These are phyloP conservation scores for Drosophila orosa DNA, from an alignment of 1,140 invertebrate species.

Conservation along the genomic window DNA sequence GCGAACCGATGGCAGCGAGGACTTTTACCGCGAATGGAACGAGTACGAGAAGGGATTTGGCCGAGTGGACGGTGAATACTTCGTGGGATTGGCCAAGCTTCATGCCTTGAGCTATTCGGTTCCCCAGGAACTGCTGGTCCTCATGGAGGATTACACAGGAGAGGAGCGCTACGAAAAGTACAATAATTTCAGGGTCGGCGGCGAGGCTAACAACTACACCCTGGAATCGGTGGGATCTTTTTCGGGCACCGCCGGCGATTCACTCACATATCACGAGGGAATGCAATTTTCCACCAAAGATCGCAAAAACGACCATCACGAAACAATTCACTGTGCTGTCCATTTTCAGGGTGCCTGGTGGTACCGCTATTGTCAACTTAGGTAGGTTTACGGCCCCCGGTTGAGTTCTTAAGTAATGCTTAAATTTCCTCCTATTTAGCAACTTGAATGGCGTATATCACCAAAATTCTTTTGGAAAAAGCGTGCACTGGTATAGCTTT, in stretches of 20 bases:
- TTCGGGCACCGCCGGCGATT: not conserved
- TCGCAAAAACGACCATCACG: not conserved
- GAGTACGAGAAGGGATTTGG: conserved; percentile 1
- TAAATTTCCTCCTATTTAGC: not conserved
- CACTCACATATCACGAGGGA: not conserved
- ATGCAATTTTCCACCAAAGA: conserved; percentile 3
- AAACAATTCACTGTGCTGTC: not conserved
- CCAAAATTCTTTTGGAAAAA: not conserved
- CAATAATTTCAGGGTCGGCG: not conserved
- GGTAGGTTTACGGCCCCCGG: not conserved
- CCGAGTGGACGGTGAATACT: not conserved
- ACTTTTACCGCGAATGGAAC: not conserved
- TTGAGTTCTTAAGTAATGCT: not conserved
- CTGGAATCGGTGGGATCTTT: not conserved
- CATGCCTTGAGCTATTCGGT: not conserved
- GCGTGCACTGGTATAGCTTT: not conserved
- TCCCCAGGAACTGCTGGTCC: not conserved
- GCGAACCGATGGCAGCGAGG: conserved; percentile 4
- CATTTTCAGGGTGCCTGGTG: not conserved
- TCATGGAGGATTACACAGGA: not conserved
- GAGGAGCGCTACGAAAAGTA: not conserved
- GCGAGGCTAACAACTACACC: not conserved
- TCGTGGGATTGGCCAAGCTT: not conserved
- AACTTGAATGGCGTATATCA: not conserved
- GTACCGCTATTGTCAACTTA: not conserved